Percentiles rank a stretch among this genome's conserved stretches.
These are phyloP conservation scores for Poeciliopsis prolifica DNA, from an alignment of 2,113 vertebrate species.

Conservation along the genomic window DNA sequence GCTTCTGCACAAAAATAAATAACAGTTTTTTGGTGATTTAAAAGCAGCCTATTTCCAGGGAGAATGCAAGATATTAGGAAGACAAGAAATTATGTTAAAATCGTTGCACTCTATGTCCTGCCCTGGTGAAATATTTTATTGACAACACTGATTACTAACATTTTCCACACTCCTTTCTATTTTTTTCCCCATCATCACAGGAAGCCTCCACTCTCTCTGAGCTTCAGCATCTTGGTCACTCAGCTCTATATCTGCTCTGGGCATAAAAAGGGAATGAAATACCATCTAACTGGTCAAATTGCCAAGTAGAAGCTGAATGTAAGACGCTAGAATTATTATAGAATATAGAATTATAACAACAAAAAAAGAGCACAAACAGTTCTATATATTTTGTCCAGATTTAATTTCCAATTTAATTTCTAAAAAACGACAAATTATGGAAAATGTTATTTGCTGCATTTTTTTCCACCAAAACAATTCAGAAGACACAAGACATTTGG, in stretches of 20 bases:
- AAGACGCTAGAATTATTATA: background rate
- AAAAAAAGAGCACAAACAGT: background rate
- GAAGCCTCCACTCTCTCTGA: too few relatives aligned
- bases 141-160: background rate
- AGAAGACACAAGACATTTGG: constrained; percentile 35
- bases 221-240: too few relatives aligned
- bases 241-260: too few relatives aligned
- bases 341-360: too few relatives aligned
- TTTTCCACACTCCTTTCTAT: background rate
- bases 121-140: too few relatives aligned
- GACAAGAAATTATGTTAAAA: background rate
- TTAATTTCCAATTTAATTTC: constrained; percentile 36
- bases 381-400: constrained; percentile 1
- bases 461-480: constrained; percentile 26
- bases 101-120: background rate
- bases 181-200: too few relatives aligned
- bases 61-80: background rate
- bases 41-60: background rate
- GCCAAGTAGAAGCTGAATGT: background rate
- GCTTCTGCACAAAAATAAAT: constrained; percentile 6
- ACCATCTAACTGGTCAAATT: background rate
- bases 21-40: constrained; percentile 21
- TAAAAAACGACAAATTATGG: constrained; percentile 8
- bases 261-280: background rate
- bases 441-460: constrained; percentile 23